phyloP scores from a whole-genome alignment of 1,140 invertebrate species.

The Leptopilina boulardi region DNA sequence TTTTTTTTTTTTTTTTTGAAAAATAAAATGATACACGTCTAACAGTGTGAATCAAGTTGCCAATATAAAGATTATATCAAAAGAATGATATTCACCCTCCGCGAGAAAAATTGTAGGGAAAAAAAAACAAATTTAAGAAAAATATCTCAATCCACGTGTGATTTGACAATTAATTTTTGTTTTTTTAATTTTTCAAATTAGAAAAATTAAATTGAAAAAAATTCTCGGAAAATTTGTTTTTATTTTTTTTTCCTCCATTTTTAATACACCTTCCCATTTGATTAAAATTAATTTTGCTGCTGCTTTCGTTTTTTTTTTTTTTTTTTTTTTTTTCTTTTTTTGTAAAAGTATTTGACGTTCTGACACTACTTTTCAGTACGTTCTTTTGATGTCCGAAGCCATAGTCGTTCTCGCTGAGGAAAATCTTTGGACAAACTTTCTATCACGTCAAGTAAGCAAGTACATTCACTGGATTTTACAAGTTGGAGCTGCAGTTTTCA shows the following conservation, averaged over 20 bases:
- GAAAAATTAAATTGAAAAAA: constrained; percentile 5
- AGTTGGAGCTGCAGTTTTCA: constrained; percentile 54
- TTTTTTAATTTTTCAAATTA: not conserved
- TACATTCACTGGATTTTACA: constrained; percentile 69
- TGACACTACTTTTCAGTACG: constrained; percentile 62
- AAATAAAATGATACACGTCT: not conserved
- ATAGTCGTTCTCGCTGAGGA: constrained; percentile 57
- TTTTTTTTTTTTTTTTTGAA: too few species aligned
- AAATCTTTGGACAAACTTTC: constrained; percentile 54
- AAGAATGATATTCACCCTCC: not conserved
- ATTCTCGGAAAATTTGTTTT: not conserved
- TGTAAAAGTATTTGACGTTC: not conserved
- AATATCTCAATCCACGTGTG: not conserved
- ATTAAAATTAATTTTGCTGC: not conserved
- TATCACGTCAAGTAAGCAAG: constrained; percentile 55
- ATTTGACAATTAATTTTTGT: not conserved
- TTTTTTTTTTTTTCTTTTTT: too few species aligned
- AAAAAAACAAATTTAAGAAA: not conserved
- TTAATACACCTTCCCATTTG: too few species aligned
- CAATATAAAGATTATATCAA: constrained; percentile 1
- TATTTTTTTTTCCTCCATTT: not conserved
- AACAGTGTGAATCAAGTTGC: not conserved
- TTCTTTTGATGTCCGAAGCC: constrained; percentile 68
- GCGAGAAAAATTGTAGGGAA: not conserved
- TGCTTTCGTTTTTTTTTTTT: not conserved